Conservation (phyloP, 2,113 vertebrate genomes). For the Dunckerocampus dactyliophorus region DNA sequence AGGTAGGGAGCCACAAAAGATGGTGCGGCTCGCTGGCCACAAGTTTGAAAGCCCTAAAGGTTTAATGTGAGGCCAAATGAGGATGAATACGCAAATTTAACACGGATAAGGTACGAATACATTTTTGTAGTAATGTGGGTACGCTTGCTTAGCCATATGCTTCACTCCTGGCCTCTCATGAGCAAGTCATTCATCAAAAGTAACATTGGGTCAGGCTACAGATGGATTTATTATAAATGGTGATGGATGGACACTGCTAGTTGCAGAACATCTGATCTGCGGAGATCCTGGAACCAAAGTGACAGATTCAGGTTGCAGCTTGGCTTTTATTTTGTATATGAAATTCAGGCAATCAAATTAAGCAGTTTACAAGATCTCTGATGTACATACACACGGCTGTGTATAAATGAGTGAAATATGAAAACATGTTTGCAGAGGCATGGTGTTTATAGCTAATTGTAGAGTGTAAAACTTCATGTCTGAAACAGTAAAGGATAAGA, state of each 20-base stretch:
- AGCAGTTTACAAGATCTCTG: background rate
- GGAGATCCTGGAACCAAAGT: slow-evolving; percentile 27
- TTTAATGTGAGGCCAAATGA: slow-evolving; percentile 60
- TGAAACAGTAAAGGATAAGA: background rate
- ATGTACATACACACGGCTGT: background rate
- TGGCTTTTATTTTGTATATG: background rate
- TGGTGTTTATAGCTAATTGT: background rate
- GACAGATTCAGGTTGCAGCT: slow-evolving; percentile 30
- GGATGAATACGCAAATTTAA: slow-evolving; percentile 66
- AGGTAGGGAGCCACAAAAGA: no score
- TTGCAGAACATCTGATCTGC: slow-evolving; percentile 26
- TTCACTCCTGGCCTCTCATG: slow-evolving; percentile 56
- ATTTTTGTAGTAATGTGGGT: slow-evolving; percentile 27
- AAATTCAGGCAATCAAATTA: background rate
- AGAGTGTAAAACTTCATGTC: background rate
- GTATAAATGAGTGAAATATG: background rate
- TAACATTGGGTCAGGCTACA: slow-evolving; percentile 34
- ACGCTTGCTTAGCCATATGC: slow-evolving; percentile 10
- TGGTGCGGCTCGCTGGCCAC: no score
- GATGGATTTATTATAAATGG: slow-evolving; percentile 64
- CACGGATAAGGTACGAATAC: slow-evolving; percentile 35
- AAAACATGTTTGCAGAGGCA: background rate
- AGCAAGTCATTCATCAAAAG: background rate
- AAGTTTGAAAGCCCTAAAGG: no score
- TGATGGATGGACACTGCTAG: slow-evolving; percentile 43